Evolutionary conservation across 2,113 vertebrate genomes (phyloP).

Genomic region (Vulpes ferrilata): DNA sequence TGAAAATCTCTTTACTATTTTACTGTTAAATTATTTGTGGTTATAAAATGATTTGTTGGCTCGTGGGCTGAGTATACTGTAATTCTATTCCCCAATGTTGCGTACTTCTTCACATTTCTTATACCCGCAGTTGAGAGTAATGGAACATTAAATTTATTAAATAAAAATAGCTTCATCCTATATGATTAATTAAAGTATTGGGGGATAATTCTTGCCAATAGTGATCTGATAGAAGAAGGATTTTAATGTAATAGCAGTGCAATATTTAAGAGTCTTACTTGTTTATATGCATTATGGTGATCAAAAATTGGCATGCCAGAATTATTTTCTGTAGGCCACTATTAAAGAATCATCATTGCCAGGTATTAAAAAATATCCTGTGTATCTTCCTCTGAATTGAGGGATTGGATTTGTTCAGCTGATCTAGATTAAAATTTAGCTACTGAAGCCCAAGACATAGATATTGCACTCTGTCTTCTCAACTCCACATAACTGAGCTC

Average conservation of each 20-base stretch:
- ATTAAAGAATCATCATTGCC: slow-evolving; percentile 6
- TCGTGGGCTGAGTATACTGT: neutral
- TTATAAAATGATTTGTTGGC: slow-evolving; percentile 17
- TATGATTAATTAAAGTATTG: slow-evolving; percentile 8
- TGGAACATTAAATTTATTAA: slow-evolving; percentile 22
- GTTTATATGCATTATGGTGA: neutral
- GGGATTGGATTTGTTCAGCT: neutral
- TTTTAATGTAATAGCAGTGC: neutral
- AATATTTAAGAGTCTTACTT: neutral
- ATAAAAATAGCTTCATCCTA: slow-evolving; percentile 15
- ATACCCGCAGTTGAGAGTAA: neutral
- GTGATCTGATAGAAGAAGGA: neutral
- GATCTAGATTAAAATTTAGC: slow-evolving; percentile 2
- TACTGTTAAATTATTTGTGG: slow-evolving; percentile 30
- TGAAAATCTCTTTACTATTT: neutral
- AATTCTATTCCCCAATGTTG: neutral
- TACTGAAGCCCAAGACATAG: neutral
- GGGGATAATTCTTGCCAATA: slow-evolving; percentile 26
- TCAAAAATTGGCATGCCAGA: neutral
- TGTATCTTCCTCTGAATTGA: neutral
- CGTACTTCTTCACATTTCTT: neutral
- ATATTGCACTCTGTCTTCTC: neutral
- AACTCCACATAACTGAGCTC: neutral
- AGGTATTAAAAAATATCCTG: neutral
- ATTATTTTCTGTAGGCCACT: neutral